Conservation (phyloP, 2,888 invertebrate genomes). For the Oegoconia quadripuncta region DNA sequence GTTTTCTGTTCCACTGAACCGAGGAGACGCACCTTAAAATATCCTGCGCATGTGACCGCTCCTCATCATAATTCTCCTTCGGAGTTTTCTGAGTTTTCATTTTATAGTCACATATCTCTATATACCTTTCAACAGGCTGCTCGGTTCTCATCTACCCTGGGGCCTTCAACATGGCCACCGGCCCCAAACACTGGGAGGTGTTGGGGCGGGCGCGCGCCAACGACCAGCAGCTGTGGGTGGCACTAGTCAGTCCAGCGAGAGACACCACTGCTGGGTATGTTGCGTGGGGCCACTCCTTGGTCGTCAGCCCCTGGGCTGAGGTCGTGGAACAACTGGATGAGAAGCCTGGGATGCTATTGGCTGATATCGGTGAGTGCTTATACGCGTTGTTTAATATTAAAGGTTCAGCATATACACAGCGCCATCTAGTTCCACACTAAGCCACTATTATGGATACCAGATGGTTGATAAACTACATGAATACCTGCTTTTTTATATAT, state of each 20-base stretch:
- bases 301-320: conserved; percentile 91
- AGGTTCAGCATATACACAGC: no score
- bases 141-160: conserved; percentile 94
- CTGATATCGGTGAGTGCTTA: conserved; percentile 83
- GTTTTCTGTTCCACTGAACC: no score
- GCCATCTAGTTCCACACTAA: no score
- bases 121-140: conserved; percentile 81
- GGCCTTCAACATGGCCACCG: conserved; percentile 98
- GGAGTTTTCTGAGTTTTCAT: no score
- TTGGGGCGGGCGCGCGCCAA: conserved; percentile 89
- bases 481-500: no score
- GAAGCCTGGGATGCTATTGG: conserved; percentile 84
- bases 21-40: no score
- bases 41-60: no score
- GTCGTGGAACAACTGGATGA: conserved; percentile 85
- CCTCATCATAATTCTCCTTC: no score
- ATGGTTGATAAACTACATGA: no score
- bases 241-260: conserved; percentile 90
- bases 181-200: conserved; percentile 95
- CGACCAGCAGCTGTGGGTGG: conserved; percentile 94
- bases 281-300: conserved; percentile 93
- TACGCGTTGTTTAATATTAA: neutral
- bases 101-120: no score
- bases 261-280: conserved; percentile 85
- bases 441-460: neutral